These are phyloP conservation scores for Anarhynchus alexandrinus DNA, from an alignment of 2,113 vertebrate species.

Conservation along the genomic window DNA sequence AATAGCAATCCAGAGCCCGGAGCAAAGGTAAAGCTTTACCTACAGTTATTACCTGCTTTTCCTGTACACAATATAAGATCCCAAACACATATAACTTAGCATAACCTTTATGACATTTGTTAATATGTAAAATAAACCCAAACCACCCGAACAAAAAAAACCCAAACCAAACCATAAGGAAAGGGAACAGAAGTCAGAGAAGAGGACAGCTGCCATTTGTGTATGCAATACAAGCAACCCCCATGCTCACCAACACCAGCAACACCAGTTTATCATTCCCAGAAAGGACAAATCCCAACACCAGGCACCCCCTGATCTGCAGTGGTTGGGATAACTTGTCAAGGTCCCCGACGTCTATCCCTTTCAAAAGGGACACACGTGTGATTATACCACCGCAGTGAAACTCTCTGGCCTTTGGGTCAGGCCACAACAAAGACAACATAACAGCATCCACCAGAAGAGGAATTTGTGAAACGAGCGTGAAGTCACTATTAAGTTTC, in stretches of 20 bases:
- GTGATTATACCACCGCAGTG: neutral
- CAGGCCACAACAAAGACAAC: neutral
- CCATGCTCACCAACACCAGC: neutral
- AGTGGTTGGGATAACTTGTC: neutral
- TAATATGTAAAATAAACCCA: neutral
- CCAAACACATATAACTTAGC: neutral
- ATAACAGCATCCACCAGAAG: constrained; percentile 26
- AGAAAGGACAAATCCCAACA: constrained; percentile 9
- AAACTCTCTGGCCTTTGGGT: neutral
- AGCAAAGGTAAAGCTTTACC: neutral
- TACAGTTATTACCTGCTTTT: neutral
- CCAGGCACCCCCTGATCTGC: neutral
- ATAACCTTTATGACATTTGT: neutral
- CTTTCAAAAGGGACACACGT: neutral
- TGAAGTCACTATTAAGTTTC: neutral
- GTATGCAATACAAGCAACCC: neutral
- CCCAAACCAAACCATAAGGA: neutral
- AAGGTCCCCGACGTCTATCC: neutral
- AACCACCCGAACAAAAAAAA: neutral
- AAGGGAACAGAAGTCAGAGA: neutral
- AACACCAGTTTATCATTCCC: neutral
- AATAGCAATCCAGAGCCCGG: neutral
- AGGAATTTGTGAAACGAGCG: neutral
- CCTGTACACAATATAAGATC: neutral
- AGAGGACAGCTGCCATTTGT: neutral